Evolutionary conservation across 2,888 invertebrate genomes (phyloP).

Genomic region (Galeruca laticollis): DNA sequence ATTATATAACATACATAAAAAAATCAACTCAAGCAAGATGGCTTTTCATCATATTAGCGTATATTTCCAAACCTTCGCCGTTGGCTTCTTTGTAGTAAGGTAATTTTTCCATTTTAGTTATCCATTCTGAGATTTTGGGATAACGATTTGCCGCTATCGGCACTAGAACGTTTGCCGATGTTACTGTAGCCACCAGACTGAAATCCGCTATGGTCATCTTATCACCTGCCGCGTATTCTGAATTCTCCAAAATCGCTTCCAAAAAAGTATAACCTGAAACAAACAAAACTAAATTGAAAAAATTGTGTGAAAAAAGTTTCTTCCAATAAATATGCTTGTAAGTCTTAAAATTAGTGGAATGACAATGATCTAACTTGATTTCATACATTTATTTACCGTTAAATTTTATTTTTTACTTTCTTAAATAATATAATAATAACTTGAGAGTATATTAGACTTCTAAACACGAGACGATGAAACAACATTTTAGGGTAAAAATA

Average conservation of each 20-base stretch:
- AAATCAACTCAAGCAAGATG: constrained; percentile 43
- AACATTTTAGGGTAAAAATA: too few relatives aligned
- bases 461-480: too few relatives aligned
- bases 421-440: too few relatives aligned
- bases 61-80: constrained; percentile 50
- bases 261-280: constrained; percentile 60
- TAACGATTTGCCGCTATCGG: constrained; percentile 62
- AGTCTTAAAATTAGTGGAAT: too few relatives aligned
- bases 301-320: too few relatives aligned
- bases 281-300: too few relatives aligned
- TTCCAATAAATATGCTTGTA: too few relatives aligned
- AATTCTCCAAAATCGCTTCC: constrained; percentile 62
- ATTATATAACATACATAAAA: too few relatives aligned
- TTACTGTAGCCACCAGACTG: constrained; percentile 49
- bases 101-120: constrained; percentile 50
- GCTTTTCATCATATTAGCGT: constrained; percentile 50
- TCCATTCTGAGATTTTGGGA: constrained; percentile 58
- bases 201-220: constrained; percentile 53
- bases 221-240: constrained; percentile 52
- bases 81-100: constrained; percentile 53
- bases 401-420: too few relatives aligned
- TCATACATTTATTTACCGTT: too few relatives aligned
- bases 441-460: too few relatives aligned
- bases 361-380: too few relatives aligned
- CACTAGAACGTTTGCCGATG: constrained; percentile 58